Evolutionary conservation across 2,888 invertebrate genomes (phyloP), one percentile per base, ranked within the genome.

Genomic region (Schrankia costaestrigalis): DNA sequence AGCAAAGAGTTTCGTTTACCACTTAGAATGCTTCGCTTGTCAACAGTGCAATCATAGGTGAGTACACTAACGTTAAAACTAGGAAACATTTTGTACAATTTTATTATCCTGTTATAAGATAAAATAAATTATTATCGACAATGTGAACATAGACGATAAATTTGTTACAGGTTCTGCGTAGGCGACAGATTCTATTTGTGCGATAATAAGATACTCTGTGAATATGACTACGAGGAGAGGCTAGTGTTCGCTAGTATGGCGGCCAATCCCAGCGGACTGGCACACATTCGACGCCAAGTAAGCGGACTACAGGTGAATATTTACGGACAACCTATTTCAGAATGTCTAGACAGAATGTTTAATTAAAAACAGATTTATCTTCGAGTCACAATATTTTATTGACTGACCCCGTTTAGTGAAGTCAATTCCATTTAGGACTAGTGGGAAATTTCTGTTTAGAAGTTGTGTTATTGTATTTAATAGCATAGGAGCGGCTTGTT

Each of bases 21-120:
- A 97, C 86, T 90, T 97, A 82, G 96, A 97, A 81, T 97, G 97
- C 80, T 97, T 97, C 79, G 96, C 96, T 60, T 97, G 97, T 89
- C 96, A 96, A 82, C 95, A 96, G 78, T 97, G 97, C 85, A 95
- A 95, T 89, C 96, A 96, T 90, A 95, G 96, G 96, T 96, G 79
- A 82, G 74, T 41, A 21, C 10, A 6, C 11, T 3, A 11, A 24
- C n/a, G n/a, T n/a, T 1, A 3, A 11, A 18, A 11, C 13, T 3
- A 13, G 15, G 3, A 8, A 3, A 18, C 3, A 3, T n/a, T 2
- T 3, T 3, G n/a, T 18, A 18, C 25, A 11, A 4, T 19, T 41
- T 31, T 18, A 31, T 39, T 19, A 25, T 14, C 26, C 12, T 18
- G 18, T 6, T 18, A n/a, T 19, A 13, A 8, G 18, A 19, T 26